Evolutionary conservation across 2,797 vertebrate species (phyloP).

Genomic region (Tragelaphus eurycerus): DNA sequence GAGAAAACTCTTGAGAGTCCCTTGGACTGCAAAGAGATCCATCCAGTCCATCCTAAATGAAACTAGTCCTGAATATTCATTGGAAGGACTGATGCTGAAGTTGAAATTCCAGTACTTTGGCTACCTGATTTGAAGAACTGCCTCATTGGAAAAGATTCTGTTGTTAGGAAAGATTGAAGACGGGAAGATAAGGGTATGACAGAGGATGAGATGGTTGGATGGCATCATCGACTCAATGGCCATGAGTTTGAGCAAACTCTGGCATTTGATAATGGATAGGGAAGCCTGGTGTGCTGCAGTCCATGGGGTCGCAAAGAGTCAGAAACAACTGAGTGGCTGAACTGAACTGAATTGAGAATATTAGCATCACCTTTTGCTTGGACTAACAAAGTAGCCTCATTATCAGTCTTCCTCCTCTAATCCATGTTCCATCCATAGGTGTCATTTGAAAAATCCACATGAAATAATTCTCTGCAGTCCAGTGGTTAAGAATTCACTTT

Average conservation of each 20-base stretch:
- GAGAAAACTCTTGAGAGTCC: neutral
- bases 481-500: too few relatives aligned
- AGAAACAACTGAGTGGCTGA: neutral
- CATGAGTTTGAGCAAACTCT: neutral
- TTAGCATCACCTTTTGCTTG: neutral
- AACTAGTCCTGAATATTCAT: neutral
- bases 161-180: neutral
- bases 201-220: neutral
- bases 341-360: neutral
- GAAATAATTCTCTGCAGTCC: neutral
- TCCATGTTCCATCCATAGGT: neutral
- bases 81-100: neutral
- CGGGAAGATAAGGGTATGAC: accelerated
- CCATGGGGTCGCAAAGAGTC: neutral
- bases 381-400: neutral
- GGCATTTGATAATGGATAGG: neutral
- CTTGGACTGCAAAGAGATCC: neutral
- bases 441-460: neutral
- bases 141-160: neutral
- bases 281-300: neutral
- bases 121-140: neutral
- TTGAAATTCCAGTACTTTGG: neutral
- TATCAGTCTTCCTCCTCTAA: neutral
- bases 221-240: neutral
- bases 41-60: neutral